phyloP scores from a whole-genome alignment of 2,888 invertebrate genomes.

The Tricholauxania praeusta region DNA sequence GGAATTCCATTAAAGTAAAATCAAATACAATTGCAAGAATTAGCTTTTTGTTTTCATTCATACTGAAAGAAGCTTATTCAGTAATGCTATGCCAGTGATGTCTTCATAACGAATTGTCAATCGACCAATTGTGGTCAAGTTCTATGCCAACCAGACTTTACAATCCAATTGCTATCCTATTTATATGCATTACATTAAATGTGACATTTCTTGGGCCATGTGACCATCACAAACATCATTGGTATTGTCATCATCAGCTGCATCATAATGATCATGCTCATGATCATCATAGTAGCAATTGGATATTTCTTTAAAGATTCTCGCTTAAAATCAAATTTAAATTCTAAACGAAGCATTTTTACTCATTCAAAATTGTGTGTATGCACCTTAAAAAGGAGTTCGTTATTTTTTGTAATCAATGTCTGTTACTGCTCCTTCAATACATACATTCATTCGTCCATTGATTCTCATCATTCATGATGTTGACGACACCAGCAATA shows the following conservation, averaged over 20 bases:
- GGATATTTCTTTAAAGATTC: slow-evolving; percentile 27
- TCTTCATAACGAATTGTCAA: slow-evolving; percentile 30
- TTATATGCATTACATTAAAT: slow-evolving; percentile 63
- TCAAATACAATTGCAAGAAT: too few species aligned
- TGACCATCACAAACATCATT: slow-evolving; percentile 49
- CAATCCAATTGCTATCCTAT: slow-evolving; percentile 61
- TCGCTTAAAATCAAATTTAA: slow-evolving; percentile 63
- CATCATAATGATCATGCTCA: not conserved
- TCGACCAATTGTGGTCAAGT: slow-evolving; percentile 7
- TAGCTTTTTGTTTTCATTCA: too few species aligned
- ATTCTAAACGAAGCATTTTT: slow-evolving; percentile 50
- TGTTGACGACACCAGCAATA: slow-evolving; percentile 23
- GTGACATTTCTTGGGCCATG: slow-evolving; percentile 55
- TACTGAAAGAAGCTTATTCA: too few species aligned
- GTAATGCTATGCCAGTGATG: not conserved
- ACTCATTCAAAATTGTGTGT: slow-evolving; percentile 40
- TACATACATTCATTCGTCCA: slow-evolving; percentile 28
- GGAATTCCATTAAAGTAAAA: too few species aligned
- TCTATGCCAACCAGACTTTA: not conserved
- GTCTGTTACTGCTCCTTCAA: slow-evolving; percentile 21
- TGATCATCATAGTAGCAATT: not conserved
- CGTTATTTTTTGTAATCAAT: slow-evolving; percentile 54
- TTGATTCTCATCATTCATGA: slow-evolving; percentile 39
- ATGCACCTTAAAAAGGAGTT: slow-evolving; percentile 59
- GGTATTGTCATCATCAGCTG: slow-evolving; percentile 6